Percentiles rank a stretch among this genome's conserved stretches.
Conservation (phyloP, 2,888 invertebrate genomes). For the Globia sparganii region DNA sequence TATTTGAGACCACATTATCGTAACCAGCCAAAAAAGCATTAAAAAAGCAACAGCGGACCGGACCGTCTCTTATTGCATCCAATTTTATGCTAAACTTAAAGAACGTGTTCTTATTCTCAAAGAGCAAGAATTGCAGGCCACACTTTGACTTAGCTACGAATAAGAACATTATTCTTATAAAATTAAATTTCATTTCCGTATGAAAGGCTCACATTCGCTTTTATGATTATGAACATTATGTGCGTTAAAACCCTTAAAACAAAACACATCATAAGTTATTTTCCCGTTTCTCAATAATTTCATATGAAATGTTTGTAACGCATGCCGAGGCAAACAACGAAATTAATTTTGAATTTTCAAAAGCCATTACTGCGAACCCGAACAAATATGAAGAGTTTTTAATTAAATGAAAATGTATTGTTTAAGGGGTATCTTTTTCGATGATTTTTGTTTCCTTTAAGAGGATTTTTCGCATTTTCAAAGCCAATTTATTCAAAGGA, state of each 20-base stretch:
- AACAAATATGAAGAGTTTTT: not conserved
- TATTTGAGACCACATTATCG: not conserved
- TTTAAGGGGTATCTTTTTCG: too few species aligned
- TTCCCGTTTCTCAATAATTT: not conserved
- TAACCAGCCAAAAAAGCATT: not conserved
- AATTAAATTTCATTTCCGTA: not conserved
- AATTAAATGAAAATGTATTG: conserved; percentile 13
- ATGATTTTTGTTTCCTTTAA: not conserved
- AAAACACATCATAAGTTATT: not conserved
- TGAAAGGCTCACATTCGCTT: not conserved
- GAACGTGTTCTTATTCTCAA: not conserved
- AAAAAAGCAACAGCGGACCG: not conserved
- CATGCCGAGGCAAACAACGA: not conserved
- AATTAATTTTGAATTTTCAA: conserved; percentile 23
- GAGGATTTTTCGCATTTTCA: not conserved
- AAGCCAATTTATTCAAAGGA: not conserved
- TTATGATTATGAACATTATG: not conserved
- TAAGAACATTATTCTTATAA: not conserved
- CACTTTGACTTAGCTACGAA: not conserved
- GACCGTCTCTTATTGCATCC: not conserved
- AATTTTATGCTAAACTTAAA: not conserved
- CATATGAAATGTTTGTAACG: not conserved
- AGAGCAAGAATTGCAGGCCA: not conserved
- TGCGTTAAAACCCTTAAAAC: not conserved
- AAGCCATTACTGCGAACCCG: not conserved